Evolutionary conservation across 1,140 invertebrate genomes (phyloP), one percentile per base, ranked within the genome.

Genomic region (Drosophila oshimai): DNA sequence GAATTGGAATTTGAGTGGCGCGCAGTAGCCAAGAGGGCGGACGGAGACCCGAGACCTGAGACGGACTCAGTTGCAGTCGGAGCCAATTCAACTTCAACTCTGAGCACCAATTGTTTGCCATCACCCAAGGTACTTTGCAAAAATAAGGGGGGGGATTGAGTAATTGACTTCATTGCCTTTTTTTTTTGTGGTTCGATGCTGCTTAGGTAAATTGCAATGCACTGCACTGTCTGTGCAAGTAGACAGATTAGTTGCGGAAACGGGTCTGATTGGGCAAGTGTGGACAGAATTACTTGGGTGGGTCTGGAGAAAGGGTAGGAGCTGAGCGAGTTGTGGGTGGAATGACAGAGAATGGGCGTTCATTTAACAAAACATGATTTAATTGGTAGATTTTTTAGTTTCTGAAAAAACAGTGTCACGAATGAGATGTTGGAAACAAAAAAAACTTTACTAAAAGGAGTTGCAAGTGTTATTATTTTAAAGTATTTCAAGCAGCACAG

Each of bases 61-160:
- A n/a, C n/a, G n/a, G 53, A 12, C 26, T 18, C 36, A 12, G 41
- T 9, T 41, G 33, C 47, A 65, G 74, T 28, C 64, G 70, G 42
- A 64, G 17, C 37, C 57, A 79, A 74, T 83, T 81, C 68, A 76
- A 77, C 74, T 71, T 80, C 67, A 70, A 51, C 72, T 81, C 62
- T 64, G 65, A 87, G 74, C 71, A 65, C 60, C 81, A 87, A 86
- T 86, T 86, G 75, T 80, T 80, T 74, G 74, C 53, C 61, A 65
- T 64, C 61, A 49, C 41, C 61, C 42, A 49, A 47, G 60, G 58
- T 24, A 64, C 26, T n/a, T n/a, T n/a, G n/a, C 33, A 18, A 7
- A 42, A 18, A 28, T 42, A 33, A 62, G 57, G 58, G 53, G 61
- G 78, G 62, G 74, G 74, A 87, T 87, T 86, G 83, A 37, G 51